Evolutionary conservation across 2,888 invertebrate genomes (phyloP), one percentile per base, ranked within the genome.

Genomic region (Gastrophysa polygoni): DNA sequence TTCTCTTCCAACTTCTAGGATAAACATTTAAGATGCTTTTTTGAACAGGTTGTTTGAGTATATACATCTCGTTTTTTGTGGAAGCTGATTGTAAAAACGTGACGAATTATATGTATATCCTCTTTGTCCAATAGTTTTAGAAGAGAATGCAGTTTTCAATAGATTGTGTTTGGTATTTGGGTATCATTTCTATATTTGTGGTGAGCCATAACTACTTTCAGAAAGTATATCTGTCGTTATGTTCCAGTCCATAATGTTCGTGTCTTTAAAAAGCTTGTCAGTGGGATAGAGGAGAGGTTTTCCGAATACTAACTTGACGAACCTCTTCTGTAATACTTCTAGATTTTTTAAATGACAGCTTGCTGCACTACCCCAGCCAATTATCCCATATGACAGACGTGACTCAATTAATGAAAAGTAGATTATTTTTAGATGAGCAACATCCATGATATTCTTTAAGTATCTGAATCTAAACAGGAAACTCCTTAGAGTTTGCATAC

Each of bases 341-440:
- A 38, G 38, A 38, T 38, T 38, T 38, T 14, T 38, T 1, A 38
- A 6, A 38, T 38, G 10, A 10, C 21, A 46, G 46, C 18, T 46
- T 46, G 18, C 21, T 46, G 46, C 46, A 21, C 10, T 46, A 18
- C 8, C 17, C 46, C 46, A 46, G 18, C 18, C 46, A 18, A 46
- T 46, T 46, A 46, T 46, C 46, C 8, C 46, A 46, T 46, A 46
- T 46, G 46, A 46, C 46, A 46, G 46, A 46, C 46, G 46, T 46
- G 46, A n/a, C n/a, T n/a, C n/a, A n/a, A n/a, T n/a, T n/a, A n/a
- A n/a, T n/a, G n/a, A n/a, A n/a, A n/a, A n/a, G n/a, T n/a, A n/a
- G n/a, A n/a, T n/a, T n/a, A n/a, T n/a, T n/a, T n/a, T n/a, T n/a
- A n/a, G n/a, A n/a, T n/a, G n/a, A n/a, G n/a, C n/a, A n/a, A n/a